These are phyloP conservation scores for Lota lota DNA, from an alignment of 2,113 vertebrate species.

Conservation along the genomic window DNA sequence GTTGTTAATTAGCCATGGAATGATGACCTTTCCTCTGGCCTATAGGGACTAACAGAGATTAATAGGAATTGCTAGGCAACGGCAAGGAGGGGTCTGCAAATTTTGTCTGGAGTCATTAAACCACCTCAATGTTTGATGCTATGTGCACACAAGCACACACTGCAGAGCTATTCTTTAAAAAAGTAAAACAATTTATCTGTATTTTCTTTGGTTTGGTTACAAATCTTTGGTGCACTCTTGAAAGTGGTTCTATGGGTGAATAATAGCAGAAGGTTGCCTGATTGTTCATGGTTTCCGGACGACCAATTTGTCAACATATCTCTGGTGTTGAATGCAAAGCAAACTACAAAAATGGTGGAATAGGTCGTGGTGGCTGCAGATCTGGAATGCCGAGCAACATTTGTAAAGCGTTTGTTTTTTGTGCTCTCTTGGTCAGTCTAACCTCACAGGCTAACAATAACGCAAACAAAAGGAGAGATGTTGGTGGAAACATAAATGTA, in stretches of 20 bases:
- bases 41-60: constrained; percentile 52
- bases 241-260: constrained; percentile 7
- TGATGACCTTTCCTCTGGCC: constrained; percentile 55
- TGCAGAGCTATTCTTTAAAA: not conserved
- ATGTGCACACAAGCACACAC: constrained; percentile 8
- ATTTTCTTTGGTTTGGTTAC: not conserved
- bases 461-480: constrained; percentile 25
- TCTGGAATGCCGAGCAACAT: constrained; percentile 2
- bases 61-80: constrained; percentile 64
- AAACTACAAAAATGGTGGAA: constrained; percentile 24
- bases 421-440: constrained; percentile 6
- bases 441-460: constrained; percentile 15
- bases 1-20: constrained; percentile 63
- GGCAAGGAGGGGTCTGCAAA: constrained; percentile 46
- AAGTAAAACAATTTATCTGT: constrained; percentile 5
- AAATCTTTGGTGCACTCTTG: not conserved
- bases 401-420: constrained; percentile 32
- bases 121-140: constrained; percentile 32
- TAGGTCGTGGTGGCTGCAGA: constrained; percentile 18
- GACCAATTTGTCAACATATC: constrained; percentile 12
- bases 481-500: constrained; percentile 45
- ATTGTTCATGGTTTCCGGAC: constrained; percentile 5
- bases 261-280: not conserved
- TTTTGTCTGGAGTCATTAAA: constrained; percentile 52
- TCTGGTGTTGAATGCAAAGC: constrained; percentile 5